Conservation (phyloP, 2,888 invertebrate species). For the Stenodera caucasica region DNA sequence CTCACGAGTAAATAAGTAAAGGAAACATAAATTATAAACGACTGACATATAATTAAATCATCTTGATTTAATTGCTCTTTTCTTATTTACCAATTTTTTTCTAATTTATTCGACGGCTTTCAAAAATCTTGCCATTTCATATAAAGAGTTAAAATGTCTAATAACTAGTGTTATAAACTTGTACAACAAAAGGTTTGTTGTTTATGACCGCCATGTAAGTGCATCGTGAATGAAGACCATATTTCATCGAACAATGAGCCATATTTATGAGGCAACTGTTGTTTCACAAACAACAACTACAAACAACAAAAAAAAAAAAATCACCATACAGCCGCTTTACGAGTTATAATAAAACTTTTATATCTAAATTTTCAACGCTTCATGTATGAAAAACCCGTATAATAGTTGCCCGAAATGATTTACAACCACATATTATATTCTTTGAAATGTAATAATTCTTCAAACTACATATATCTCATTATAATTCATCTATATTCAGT, state of each 20-base stretch:
- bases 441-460: conserved; percentile 3
- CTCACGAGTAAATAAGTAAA: conserved; percentile 13
- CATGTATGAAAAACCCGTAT: conserved; percentile 3
- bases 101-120: too few species aligned
- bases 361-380: conserved; percentile 5
- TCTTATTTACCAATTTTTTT: conserved; percentile 33
- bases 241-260: conserved; percentile 28
- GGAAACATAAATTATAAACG: conserved; percentile 36
- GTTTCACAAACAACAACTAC: conserved; percentile 13
- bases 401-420: not conserved
- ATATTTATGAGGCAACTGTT: conserved; percentile 20
- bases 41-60: conserved; percentile 36
- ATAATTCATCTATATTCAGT: not conserved
- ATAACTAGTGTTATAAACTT: conserved; percentile 20
- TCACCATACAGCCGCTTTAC: not conserved
- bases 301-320: not conserved
- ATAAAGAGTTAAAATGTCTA: conserved; percentile 24
- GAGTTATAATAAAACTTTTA: conserved; percentile 6
- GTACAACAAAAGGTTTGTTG: conserved; percentile 20
- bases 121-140: conserved; percentile 17
- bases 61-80: conserved; percentile 37
- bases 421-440: conserved; percentile 2
- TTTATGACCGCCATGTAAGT: conserved; percentile 24
- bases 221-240: conserved; percentile 26
- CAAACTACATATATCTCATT: not conserved